Conservation (phyloP, 2,113 vertebrate species). For the Nothocercus julius region DNA sequence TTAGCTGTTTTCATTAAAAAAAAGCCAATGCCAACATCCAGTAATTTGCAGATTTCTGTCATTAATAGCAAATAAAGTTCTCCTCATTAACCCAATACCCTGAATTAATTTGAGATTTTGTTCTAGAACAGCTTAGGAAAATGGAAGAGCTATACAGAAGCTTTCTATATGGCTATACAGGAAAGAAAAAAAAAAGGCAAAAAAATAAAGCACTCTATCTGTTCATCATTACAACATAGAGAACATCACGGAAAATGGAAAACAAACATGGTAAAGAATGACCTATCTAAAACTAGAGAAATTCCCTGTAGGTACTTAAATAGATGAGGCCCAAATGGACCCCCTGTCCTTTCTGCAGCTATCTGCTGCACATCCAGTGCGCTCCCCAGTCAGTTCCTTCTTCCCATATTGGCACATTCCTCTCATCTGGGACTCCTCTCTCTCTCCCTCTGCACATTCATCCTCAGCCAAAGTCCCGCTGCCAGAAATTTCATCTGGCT, state of each 20-base stretch:
- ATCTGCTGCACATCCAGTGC: background rate
- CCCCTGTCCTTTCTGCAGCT: background rate
- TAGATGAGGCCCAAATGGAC: background rate
- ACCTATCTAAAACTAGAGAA: background rate
- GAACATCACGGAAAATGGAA: too few relatives aligned
- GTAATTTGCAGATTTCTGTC: background rate
- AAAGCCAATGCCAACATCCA: background rate
- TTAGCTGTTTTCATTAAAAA: background rate
- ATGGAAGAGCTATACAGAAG: background rate
- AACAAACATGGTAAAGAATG: background rate
- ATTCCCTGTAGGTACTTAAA: background rate
- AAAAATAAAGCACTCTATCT: background rate
- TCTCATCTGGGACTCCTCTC: background rate
- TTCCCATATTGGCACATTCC: too few relatives aligned
- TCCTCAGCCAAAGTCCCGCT: background rate
- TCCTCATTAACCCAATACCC: background rate
- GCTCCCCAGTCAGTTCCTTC: background rate
- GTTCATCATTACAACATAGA: background rate
- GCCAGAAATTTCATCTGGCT: background rate
- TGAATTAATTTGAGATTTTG: background rate
- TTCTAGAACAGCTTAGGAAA: background rate
- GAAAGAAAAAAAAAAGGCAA: too few relatives aligned
- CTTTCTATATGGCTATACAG: background rate
- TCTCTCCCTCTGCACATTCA: background rate
- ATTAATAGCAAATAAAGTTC: background rate